Conservation (phyloP, 2,113 vertebrate genomes). For the Pangasianodon gigas region DNA sequence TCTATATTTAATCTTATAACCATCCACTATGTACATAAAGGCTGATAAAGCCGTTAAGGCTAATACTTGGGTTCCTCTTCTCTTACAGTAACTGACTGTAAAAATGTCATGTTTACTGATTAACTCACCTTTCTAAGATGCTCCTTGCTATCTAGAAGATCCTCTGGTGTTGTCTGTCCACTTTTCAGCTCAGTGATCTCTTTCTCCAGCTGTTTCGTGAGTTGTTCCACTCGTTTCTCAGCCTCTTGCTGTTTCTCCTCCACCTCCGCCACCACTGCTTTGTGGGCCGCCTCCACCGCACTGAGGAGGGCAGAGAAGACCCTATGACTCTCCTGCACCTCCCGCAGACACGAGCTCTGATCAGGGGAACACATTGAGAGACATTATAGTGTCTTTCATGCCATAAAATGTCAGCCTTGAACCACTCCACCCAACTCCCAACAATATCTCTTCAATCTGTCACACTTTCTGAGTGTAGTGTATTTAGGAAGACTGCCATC, state of each 20-base stretch:
- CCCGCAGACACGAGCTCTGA: constrained; percentile 71
- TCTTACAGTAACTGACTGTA: not conserved
- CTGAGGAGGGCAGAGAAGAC: constrained; percentile 69
- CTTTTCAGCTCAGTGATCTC: constrained; percentile 69
- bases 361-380: constrained; percentile 31
- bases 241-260: constrained; percentile 68
- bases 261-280: constrained; percentile 64
- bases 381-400: not conserved
- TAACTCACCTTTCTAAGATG: constrained; percentile 53
- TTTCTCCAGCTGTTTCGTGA: constrained; percentile 66
- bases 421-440: not conserved
- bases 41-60: not conserved
- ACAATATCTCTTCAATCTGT: not conserved
- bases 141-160: constrained; percentile 46
- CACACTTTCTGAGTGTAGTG: not conserved
- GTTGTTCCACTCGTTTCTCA: constrained; percentile 63
- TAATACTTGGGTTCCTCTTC: not conserved
- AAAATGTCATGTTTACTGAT: not conserved
- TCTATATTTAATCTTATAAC: not conserved
- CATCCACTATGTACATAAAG: not conserved
- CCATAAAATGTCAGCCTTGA: not conserved
- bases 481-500: not conserved
- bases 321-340: constrained; percentile 73
- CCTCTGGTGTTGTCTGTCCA: constrained; percentile 44
- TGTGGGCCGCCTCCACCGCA: constrained; percentile 72